Base-by-base conservation (phyloP, 2,113 vertebrate species). In the Hiodon alosoides region DNA sequence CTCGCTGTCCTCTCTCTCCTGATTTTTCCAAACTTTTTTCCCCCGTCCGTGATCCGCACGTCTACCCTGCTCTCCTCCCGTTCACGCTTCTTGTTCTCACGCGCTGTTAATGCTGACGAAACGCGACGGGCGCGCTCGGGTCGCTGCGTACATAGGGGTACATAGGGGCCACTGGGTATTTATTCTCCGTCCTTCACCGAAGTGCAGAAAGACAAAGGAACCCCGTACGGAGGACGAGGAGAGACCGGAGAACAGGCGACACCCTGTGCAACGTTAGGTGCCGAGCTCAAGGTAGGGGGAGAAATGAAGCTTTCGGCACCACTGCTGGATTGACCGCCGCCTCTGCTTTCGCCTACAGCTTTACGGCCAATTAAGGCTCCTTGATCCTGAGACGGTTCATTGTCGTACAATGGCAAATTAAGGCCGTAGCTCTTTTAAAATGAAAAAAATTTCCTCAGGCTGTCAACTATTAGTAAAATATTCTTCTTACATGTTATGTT, bases 211-310 rank as follows among this genome's bases (percentile, higher is more conserved):
- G 7, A 65, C 17, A 67, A 47, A 13, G n/a, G 54, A 31, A 31
- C 31, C 9, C 11, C 53, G 5, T 11, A n/a, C 64, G 0, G 61
- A 4, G 4, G 51, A 66, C 11, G 13, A 10, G 11, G 7, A 51
- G 50, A 53, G 54, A 57, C 4, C 31, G 31, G 31, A 31, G 31
- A 31, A 31, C 31, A 31, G 16, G n/a, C 10, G 54, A 9, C 5
- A 4, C 10, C 51, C 46, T 59, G 53, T 4, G 14, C 31, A 64
- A 50, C 50, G 50, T 51, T 3, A 50, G n/a, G 52, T 53, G 60
- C 72, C 11, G 72, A 57, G 5, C 31, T n/a, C 59, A 59, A 71
- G 53, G 73, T 50, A 75, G 64, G 73, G 2, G 2, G 31, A 31
- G 31, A 31, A 31, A 31, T 31, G 31, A 31, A 31, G 31, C 31